These are phyloP conservation scores for Uromys caudimaculatus DNA, from an alignment of 2,797 vertebrate genomes.

Conservation along the genomic window DNA sequence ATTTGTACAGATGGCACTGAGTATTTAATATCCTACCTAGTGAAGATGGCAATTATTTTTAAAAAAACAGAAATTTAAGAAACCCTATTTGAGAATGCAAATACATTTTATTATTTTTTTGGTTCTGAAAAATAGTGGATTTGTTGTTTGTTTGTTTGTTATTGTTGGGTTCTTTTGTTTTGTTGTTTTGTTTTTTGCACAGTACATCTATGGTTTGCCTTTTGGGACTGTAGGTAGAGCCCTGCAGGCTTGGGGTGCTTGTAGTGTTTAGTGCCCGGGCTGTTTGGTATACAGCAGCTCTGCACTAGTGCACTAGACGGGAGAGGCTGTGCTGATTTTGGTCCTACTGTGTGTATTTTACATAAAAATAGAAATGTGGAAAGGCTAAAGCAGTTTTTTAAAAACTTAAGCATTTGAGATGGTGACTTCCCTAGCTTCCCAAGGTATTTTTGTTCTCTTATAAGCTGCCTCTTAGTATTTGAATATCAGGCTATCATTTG, in stretches of 20 bases:
- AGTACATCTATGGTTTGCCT: background rate
- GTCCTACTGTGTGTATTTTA: background rate
- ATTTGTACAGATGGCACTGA: background rate
- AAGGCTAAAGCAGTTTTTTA: background rate
- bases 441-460: background rate
- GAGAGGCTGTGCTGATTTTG: background rate
- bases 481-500: background rate
- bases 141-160: background rate
- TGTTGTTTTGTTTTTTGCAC: background rate
- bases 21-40: background rate
- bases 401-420: background rate
- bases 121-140: background rate
- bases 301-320: background rate
- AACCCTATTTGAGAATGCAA: background rate
- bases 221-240: background rate
- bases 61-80: conserved; percentile 14
- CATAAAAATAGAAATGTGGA: background rate
- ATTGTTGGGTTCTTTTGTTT: too few species aligned
- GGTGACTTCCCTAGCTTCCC: background rate
- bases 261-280: background rate
- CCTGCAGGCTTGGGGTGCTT: background rate
- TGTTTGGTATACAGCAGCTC: background rate
- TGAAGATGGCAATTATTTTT: background rate
- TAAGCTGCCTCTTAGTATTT: background rate
- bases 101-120: conserved; percentile 29